phyloP scores from a whole-genome alignment of 2,113 vertebrate genomes.

The Bujurquina vittata region DNA sequence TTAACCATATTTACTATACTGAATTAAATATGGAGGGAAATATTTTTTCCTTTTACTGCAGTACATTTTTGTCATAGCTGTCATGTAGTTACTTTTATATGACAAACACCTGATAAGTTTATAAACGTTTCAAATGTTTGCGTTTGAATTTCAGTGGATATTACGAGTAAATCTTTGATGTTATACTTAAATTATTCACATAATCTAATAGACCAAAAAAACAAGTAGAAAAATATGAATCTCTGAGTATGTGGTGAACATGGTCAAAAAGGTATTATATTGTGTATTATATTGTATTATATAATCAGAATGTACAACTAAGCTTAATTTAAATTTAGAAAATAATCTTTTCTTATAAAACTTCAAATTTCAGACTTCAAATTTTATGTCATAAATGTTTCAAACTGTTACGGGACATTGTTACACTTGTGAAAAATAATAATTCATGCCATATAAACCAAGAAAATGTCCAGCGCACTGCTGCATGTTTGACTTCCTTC shows the following conservation, averaged over 20 bases:
- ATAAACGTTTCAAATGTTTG: not conserved
- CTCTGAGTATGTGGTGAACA: not conserved
- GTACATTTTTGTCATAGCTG: not conserved
- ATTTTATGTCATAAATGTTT: too few relatives aligned
- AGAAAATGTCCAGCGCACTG: not conserved
- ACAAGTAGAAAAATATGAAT: not conserved
- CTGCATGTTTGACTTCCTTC: not conserved
- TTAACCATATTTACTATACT: not conserved
- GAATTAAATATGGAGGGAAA: not conserved
- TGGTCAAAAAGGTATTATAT: not conserved
- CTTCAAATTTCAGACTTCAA: not conserved
- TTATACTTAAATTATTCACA: not conserved
- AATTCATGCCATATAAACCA: not conserved
- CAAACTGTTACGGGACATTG: not conserved
- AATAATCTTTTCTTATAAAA: not conserved
- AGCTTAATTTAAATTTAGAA: not conserved
- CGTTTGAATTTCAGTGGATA: not conserved
- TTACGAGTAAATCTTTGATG: not conserved
- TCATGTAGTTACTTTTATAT: too few relatives aligned
- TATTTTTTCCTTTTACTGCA: not conserved
- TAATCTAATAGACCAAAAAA: not conserved
- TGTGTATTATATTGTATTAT: too few relatives aligned
- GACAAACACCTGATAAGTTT: not conserved
- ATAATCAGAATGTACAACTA: not conserved
- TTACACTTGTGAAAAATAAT: not conserved